Base-by-base conservation (phyloP, 2,888 invertebrate species). In the Apocheima hispidaria region DNA sequence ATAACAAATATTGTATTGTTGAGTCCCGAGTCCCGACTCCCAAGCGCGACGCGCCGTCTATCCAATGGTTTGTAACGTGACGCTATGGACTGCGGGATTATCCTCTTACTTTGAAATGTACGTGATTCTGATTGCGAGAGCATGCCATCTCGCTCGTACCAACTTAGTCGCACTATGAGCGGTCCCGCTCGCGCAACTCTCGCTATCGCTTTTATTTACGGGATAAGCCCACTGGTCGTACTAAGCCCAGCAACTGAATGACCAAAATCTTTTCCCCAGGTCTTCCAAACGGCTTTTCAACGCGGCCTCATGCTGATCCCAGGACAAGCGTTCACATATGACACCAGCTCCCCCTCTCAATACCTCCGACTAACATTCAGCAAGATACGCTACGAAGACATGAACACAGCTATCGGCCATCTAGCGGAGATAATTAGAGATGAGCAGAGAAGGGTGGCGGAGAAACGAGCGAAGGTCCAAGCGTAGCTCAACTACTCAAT, bases 331-430 rank as follows among this genome's bases (percentile, higher is more conserved):
- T 97, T 97, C 81, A 93, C 94, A 83, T 93, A 93, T 51, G 95
- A 96, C 81, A 89, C 93, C 0, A 85, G 86, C 36, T 88, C 93
- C 61, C 94, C 95, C 10, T 95, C 95, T 70, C 94, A 94, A 44
- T 95, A 95, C 78, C 84, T 97, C 51, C 88, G 97, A 51, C 94
- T 96, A 35, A 95, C 96, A 0, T 97, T 95, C 79, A 95, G 96
- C 51, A 94, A 95, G 74, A 94, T 95, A 12, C 81, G 94, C 0
- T 88, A 94, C 21, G 93, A 94, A 65, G 94, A 96, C 67, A 96
- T 96, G 87, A 93, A 95, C 59, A 80, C 86, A 65, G 96, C 95
- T 0, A 90, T 94, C 74, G 83, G 92, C 68, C 85, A 93, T 66
- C 90, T 96, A 75, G 94, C 94, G 10, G 92, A 94, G 43, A 82